Percentiles rank a stretch among this genome's conserved stretches.
phyloP scores from a whole-genome alignment of 23 tunicate genomes.

The Ascidia mentula region DNA sequence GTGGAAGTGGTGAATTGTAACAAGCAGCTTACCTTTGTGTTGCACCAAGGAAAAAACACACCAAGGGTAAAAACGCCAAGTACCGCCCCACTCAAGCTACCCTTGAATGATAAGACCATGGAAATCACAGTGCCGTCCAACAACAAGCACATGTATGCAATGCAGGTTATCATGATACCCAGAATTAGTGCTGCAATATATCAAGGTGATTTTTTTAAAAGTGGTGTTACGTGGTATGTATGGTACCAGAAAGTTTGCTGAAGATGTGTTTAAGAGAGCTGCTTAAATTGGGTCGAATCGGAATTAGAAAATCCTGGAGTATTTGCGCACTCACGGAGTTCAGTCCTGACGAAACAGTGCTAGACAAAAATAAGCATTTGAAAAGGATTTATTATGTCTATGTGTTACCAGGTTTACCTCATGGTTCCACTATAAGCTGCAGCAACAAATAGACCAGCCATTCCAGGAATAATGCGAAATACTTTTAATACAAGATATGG shows the following conservation, averaged over 20 bases:
- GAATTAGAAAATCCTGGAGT: slow-evolving; percentile 1
- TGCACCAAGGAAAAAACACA: slow-evolving; percentile 49
- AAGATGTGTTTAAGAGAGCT: background rate
- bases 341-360: slow-evolving; percentile 26
- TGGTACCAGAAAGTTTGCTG: background rate
- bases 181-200: slow-evolving; percentile 27
- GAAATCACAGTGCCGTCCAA: slow-evolving; percentile 31
- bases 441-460: too few relatives aligned
- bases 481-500: too few relatives aligned
- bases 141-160: slow-evolving; percentile 6
- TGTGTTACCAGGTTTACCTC: too few relatives aligned
- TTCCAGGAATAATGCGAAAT: too few relatives aligned
- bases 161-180: slow-evolving; percentile 15
- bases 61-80: slow-evolving; percentile 54
- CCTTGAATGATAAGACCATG: slow-evolving; percentile 18
- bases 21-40: slow-evolving; percentile 19
- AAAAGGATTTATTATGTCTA: background rate
- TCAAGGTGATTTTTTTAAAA: too few relatives aligned
- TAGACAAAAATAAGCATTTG: background rate
- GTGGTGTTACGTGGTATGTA: too few relatives aligned
- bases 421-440: too few relatives aligned
- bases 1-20: too few relatives aligned
- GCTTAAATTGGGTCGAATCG: background rate
- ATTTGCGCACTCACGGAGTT: background rate
- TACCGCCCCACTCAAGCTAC: slow-evolving; percentile 34